These are phyloP conservation scores for Mimachlamys varia DNA, from an alignment of 2,888 invertebrate genomes.

Conservation along the genomic window DNA sequence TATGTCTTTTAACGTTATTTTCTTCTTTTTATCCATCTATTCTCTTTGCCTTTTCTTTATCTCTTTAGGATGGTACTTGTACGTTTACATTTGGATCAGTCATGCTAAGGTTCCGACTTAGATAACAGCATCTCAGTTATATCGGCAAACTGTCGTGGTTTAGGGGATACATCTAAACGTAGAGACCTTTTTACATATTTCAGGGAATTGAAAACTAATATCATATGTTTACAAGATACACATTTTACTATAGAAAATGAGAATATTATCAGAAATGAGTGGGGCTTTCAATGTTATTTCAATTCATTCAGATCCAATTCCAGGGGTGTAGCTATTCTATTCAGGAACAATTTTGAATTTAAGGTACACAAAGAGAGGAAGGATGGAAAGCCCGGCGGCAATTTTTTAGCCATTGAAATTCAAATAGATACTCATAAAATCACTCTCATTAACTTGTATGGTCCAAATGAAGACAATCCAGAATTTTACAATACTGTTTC, in stretches of 20 bases:
- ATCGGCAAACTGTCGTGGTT: slow-evolving; percentile 38
- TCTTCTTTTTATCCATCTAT: too few relatives aligned
- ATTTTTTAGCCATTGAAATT: slow-evolving; percentile 38
- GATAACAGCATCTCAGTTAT: too few relatives aligned
- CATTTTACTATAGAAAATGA: slow-evolving; percentile 41
- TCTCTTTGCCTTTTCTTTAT: too few relatives aligned
- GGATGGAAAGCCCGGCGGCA: slow-evolving; percentile 8
- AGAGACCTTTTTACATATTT: slow-evolving; percentile 38
- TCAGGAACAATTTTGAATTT: slow-evolving; percentile 42
- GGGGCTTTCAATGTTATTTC: slow-evolving; percentile 43
- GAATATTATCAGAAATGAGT: slow-evolving; percentile 37
- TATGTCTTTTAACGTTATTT: too few relatives aligned
- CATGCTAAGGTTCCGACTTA: neutral
- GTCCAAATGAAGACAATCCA: slow-evolving; percentile 44
- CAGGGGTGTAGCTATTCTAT: slow-evolving; percentile 42
- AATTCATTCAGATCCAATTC: slow-evolving; percentile 44
- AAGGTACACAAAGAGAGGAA: slow-evolving; percentile 32
- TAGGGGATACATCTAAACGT: slow-evolving; percentile 17
- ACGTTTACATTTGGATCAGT: too few relatives aligned
- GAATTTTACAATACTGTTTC: slow-evolving; percentile 40
- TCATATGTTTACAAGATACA: slow-evolving; percentile 39
- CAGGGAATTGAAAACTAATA: slow-evolving; percentile 19
- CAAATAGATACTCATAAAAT: slow-evolving; percentile 26
- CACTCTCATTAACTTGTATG: slow-evolving; percentile 45
- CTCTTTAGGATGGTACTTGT: too few relatives aligned